Base-by-base conservation (phyloP, 1,140 invertebrate species). In the Pseudoatta argentina region DNA sequence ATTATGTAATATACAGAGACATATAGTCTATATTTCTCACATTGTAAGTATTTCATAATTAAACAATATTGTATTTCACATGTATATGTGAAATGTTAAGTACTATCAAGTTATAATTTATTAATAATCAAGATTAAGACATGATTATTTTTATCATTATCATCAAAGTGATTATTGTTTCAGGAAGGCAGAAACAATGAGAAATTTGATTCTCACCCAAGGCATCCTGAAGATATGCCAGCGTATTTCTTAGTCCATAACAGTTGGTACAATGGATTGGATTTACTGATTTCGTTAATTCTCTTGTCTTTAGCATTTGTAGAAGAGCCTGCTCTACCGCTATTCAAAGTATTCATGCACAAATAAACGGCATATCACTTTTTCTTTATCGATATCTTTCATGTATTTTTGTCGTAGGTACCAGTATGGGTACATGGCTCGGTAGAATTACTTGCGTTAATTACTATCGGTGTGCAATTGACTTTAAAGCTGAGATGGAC, bases 131-230 rank as follows among this genome's bases (percentile, higher is more conserved):
- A 39, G 24, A 59, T 3, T 10, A 75, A 63, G 3, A 21, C 63
- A 34, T 77, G 30, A 72, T 34, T 44, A 27, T 18, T 2, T 53
- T 55, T 53, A n/a, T 73, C 27, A 57, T 30, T 30, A 34, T 39
- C 21, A 51, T 53, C 24, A 27, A 48, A 67, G 21, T 21, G 21
- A 69, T 69, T 27, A 72, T 72, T 88, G 67, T 94, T 95, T 55
- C 93, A 98, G 97, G 98, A 99, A 97, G 98, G 98, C 14, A 96
- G 97, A 94, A 98, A 99, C 92, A 99, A 99, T 96, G 98, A 98
- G 94, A 98, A 98, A 94, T 99, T 98, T 93, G 97, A 98, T 92
- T 98, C 98, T 6, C 98, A 99, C 95, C 98, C 98, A 0, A 96
- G 96, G 59, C 97, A 97, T 93, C 97, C 97, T 30, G 97, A 97